A percentile compares a stretch with the other conserved stretches of the same genome.
phyloP scores from a whole-genome alignment of 2,888 invertebrate genomes.

The Hetaerina titia region DNA sequence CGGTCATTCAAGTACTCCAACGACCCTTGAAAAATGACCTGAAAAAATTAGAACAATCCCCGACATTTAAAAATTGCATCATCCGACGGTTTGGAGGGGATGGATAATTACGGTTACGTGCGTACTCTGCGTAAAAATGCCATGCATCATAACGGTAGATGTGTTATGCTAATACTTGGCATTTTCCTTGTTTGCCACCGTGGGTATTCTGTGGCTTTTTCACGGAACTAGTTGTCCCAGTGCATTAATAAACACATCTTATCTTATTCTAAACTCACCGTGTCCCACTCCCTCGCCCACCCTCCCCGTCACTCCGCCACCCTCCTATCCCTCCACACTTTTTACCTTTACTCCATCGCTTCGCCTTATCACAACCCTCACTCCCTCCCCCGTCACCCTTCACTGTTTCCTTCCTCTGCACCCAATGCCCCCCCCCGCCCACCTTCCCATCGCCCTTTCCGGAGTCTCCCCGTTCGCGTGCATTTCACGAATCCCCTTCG shows the following conservation, averaged over 20 bases:
- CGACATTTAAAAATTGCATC: not conserved
- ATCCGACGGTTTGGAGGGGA: not conserved
- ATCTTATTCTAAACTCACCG: no score
- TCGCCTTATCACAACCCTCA: not conserved
- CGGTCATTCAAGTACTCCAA: not conserved
- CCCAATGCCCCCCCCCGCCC: not conserved
- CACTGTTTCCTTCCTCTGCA: not conserved
- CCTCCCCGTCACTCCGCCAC: not conserved
- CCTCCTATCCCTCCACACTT: not conserved
- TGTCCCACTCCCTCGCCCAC: no score
- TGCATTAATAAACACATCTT: not conserved
- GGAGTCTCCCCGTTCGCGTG: conserved; percentile 19
- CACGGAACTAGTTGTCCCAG: not conserved
- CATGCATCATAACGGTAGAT: not conserved
- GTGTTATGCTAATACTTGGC: not conserved
- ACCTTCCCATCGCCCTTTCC: not conserved
- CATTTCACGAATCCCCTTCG: not conserved
- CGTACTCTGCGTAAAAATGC: not conserved
- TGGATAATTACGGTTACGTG: not conserved
- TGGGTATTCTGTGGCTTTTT: not conserved
- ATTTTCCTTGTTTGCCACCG: not conserved
- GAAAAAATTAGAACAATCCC: not conserved
- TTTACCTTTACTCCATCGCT: not conserved
- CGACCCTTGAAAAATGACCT: not conserved
- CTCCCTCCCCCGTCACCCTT: not conserved